These are phyloP conservation scores for Cotesia chilonis DNA, from an alignment of 1,140 invertebrate species.

Conservation along the genomic window DNA sequence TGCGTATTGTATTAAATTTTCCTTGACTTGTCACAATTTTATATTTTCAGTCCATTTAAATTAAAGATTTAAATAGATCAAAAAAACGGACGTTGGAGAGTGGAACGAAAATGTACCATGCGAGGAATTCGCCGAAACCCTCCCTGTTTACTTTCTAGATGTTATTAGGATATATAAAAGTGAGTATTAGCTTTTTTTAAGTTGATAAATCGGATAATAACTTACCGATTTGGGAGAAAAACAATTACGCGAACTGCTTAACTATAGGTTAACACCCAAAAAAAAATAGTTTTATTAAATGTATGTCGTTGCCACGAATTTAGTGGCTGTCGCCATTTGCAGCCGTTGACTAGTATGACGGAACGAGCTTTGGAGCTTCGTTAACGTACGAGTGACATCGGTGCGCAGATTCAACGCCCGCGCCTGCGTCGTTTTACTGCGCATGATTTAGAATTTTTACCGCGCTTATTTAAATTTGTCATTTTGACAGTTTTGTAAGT, in stretches of 20 bases:
- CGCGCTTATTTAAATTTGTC: neutral
- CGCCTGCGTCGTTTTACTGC: neutral
- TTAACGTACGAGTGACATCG: constrained; percentile 4
- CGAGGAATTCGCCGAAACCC: constrained; percentile 2
- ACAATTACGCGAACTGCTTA: constrained; percentile 48
- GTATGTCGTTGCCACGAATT: constrained; percentile 55
- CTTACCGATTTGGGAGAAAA: constrained; percentile 50
- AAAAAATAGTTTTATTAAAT: constrained; percentile 52
- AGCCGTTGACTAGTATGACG: constrained; percentile 56
- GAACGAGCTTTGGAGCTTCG: neutral
- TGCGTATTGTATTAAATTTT: no score
- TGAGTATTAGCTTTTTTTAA: neutral
- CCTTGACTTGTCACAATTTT: no score
- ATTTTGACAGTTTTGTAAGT: neutral
- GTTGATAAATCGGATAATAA: constrained; percentile 21
- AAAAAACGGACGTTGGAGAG: no score
- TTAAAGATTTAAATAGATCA: no score
- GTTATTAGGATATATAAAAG: neutral
- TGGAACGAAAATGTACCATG: no score
- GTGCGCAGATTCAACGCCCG: constrained; percentile 8
- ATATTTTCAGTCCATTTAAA: no score
- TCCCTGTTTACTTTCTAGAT: constrained; percentile 2
- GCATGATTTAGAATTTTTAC: neutral
- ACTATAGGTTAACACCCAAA: constrained; percentile 45
- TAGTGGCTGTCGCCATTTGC: constrained; percentile 63